Evolutionary conservation across 2,888 invertebrate species (phyloP).

Genomic region (Plebejus melissa): DNA sequence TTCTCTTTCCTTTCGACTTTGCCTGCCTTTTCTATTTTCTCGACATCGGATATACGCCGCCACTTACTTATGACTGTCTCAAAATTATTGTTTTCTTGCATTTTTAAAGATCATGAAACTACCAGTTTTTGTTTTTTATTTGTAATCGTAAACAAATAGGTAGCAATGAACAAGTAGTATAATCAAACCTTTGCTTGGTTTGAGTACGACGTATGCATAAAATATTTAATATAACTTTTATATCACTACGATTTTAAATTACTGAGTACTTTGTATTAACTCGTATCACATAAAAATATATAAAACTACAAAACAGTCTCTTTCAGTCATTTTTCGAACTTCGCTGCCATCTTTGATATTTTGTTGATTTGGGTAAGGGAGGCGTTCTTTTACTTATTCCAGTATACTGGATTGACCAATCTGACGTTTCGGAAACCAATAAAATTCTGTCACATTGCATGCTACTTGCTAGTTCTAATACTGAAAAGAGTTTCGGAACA

Average conservation of each 20-base stretch:
- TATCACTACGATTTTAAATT: neutral
- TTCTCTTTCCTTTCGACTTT: constrained; percentile 46
- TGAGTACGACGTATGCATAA: neutral
- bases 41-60: constrained; percentile 62
- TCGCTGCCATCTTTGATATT: constrained; percentile 7
- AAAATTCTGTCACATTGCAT: neutral
- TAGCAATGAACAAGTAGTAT: constrained; percentile 1
- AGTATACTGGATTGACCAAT: neutral
- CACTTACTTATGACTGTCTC: constrained; percentile 66
- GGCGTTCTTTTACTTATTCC: neutral
- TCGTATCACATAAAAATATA: neutral
- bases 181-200: neutral
- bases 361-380: neutral
- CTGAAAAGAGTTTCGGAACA: neutral
- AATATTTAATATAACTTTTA: neutral
- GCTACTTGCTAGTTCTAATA: neutral
- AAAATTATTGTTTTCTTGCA: constrained; percentile 71
- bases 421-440: neutral
- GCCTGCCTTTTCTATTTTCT: constrained; percentile 38
- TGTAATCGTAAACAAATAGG: constrained; percentile 27
- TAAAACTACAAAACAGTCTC: neutral
- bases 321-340: constrained; percentile 8
- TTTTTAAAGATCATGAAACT: constrained; percentile 46
- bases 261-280: neutral
- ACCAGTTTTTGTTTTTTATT: constrained; percentile 46